Conservation (phyloP, 2,113 vertebrate species). For the Sula dactylatra region DNA sequence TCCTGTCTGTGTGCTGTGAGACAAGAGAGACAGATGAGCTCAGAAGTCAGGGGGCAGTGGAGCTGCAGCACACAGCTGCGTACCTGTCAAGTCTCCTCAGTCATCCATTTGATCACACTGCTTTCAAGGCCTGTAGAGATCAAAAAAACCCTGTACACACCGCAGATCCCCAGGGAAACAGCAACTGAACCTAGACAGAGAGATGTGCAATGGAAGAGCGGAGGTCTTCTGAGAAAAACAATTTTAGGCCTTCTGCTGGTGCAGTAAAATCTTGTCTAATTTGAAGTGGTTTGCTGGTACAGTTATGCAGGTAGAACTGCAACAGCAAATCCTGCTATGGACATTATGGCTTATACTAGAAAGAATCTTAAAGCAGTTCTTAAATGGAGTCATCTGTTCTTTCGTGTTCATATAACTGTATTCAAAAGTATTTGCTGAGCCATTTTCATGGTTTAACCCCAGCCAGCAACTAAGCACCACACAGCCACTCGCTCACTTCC, state of each 20-base stretch:
- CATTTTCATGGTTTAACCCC: too few species aligned
- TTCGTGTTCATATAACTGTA: neutral
- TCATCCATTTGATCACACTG: slow-evolving; percentile 31
- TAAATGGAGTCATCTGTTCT: neutral
- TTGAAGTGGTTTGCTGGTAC: neutral
- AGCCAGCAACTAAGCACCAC: too few species aligned
- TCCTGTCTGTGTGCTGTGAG: neutral
- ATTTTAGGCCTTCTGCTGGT: neutral
- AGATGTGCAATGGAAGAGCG: neutral
- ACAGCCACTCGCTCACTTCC: too few species aligned
- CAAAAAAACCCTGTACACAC: neutral
- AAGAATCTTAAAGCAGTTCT: neutral
- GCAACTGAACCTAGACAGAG: neutral
- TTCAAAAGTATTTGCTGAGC: neutral
- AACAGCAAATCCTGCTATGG: neutral
- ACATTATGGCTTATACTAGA: neutral
- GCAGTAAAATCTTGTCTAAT: neutral
- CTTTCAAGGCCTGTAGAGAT: slow-evolving; percentile 12
- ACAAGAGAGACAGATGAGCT: slow-evolving; percentile 35
- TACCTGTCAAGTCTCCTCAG: slow-evolving; percentile 20
- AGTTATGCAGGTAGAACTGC: neutral
- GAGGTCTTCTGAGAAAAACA: neutral
- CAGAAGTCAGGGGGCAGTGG: slow-evolving; percentile 31
- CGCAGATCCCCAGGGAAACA: neutral
- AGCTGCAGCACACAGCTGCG: neutral